These are phyloP conservation scores for Dendrocincla tyrannina DNA, from an alignment of 2,797 vertebrate species.

Conservation along the genomic window DNA sequence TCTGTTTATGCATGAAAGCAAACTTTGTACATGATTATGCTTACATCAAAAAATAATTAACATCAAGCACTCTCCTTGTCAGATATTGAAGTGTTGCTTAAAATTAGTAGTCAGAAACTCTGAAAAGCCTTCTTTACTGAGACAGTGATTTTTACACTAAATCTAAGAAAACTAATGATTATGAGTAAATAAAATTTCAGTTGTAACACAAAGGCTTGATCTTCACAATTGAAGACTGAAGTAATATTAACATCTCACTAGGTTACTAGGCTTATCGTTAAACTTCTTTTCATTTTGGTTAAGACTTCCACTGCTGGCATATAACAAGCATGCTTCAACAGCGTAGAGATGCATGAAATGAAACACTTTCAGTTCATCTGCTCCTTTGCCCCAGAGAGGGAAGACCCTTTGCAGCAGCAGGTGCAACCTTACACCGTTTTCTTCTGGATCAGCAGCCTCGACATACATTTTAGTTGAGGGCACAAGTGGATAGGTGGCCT, in stretches of 20 bases:
- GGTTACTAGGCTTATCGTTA: not conserved
- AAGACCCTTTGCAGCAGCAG: not conserved
- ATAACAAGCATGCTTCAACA: not conserved
- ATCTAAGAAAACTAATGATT: not conserved
- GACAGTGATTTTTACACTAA: not conserved
- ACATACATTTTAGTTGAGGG: not conserved
- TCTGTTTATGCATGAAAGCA: conserved; percentile 34
- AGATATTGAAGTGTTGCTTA: conserved; percentile 29
- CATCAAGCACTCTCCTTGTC: conserved; percentile 42
- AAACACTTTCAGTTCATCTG: not conserved
- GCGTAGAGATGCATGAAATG: not conserved
- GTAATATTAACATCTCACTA: not conserved
- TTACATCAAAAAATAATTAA: conserved; percentile 68
- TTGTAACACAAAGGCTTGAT: not conserved
- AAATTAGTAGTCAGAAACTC: not conserved
- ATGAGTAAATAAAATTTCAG: not conserved
- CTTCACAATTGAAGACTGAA: not conserved
- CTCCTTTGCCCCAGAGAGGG: not conserved
- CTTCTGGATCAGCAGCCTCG: not conserved
- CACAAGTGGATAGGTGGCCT: not conserved
- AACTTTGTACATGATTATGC: conserved; percentile 34
- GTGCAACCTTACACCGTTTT: not conserved
- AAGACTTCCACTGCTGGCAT: not conserved
- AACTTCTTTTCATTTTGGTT: not conserved
- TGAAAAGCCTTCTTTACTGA: not conserved